These are phyloP conservation scores for Fratercula arctica DNA, from an alignment of 2,797 vertebrate genomes.

Conservation along the genomic window DNA sequence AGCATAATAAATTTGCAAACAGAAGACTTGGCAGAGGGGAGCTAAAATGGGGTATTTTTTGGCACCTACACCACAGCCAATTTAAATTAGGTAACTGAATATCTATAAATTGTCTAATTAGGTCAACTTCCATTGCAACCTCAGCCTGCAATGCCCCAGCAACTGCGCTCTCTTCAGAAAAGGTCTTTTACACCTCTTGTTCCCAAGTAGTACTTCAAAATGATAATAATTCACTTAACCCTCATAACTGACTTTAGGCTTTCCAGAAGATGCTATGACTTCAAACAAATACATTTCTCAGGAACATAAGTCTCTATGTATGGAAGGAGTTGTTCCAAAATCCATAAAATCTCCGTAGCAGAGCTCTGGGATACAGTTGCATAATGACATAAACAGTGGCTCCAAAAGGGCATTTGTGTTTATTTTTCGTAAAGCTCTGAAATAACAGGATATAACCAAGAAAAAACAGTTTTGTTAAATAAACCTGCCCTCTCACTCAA, in stretches of 20 bases:
- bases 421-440: background rate
- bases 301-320: background rate
- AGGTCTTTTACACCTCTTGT: background rate
- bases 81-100: slow-evolving; percentile 17
- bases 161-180: background rate
- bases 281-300: background rate
- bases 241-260: background rate
- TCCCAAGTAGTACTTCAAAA: background rate
- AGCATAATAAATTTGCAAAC: background rate
- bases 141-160: background rate
- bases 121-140: background rate
- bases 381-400: background rate
- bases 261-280: background rate
- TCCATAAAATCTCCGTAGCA: background rate
- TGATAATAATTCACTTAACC: background rate
- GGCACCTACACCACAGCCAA: background rate
- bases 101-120: slow-evolving; percentile 37
- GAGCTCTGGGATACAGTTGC: background rate
- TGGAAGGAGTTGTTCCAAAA: background rate
- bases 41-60: background rate
- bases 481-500: background rate
- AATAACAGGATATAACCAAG: background rate
- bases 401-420: background rate
- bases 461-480: background rate
- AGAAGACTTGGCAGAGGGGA: background rate